Conservation (phyloP, 2,797 vertebrate species). For the Onychomys arenicola region DNA sequence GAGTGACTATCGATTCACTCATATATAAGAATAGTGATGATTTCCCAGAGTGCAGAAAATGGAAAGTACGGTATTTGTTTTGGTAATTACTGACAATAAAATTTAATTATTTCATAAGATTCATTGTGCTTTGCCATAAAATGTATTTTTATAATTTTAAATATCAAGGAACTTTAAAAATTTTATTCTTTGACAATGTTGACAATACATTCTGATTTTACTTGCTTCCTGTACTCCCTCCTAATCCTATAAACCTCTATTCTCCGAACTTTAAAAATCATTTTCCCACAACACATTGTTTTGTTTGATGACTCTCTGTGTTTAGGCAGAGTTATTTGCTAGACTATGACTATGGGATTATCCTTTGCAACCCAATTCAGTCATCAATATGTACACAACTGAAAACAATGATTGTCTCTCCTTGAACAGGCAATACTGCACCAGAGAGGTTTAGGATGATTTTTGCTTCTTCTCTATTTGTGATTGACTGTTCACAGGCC, state of each 20-base stretch:
- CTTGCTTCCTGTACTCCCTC: accelerated
- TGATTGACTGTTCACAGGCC: not conserved
- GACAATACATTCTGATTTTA: not conserved
- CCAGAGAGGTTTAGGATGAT: too few species aligned
- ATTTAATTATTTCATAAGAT: not conserved
- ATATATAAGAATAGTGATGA: not conserved
- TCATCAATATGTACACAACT: too few species aligned
- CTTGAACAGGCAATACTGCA: too few species aligned
- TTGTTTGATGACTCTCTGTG: not conserved
- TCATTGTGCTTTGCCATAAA: not conserved
- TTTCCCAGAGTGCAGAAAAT: not conserved
- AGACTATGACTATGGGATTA: not conserved
- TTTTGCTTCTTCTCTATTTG: not conserved
- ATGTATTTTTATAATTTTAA: not conserved
- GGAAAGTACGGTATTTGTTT: not conserved
- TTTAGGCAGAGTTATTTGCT: not conserved
- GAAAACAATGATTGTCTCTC: too few species aligned
- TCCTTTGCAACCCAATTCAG: too few species aligned
- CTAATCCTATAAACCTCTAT: too few species aligned
- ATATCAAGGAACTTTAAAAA: not conserved
- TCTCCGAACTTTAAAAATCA: not conserved
- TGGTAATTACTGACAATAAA: not conserved
- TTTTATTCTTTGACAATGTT: not conserved
- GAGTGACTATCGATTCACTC: not conserved
- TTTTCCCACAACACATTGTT: not conserved